Percentiles rank a stretch among this genome's conserved stretches.
Evolutionary conservation across 2,113 vertebrate genomes (phyloP).

Genomic region (Ceyx cyanopectus): DNA sequence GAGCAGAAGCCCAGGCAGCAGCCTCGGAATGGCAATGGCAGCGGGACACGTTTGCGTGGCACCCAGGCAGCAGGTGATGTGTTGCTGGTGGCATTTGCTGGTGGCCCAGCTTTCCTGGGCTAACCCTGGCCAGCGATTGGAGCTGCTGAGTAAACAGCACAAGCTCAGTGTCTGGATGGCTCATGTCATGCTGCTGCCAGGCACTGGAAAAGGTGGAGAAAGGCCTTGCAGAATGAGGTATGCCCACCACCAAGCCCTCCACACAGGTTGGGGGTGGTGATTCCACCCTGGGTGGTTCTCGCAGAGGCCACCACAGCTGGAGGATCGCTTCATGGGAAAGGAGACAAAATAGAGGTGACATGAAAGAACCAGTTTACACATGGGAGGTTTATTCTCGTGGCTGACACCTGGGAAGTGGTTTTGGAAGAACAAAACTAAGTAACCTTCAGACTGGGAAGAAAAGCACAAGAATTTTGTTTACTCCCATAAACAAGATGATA

Average conservation of each 20-base stretch:
- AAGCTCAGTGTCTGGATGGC: not conserved
- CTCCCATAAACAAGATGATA: not conserved
- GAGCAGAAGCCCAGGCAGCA: not conserved
- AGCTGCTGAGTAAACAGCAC: not conserved
- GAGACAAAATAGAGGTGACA: not conserved
- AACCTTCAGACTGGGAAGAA: not conserved
- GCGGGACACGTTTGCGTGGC: not conserved
- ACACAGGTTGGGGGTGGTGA: accelerated
- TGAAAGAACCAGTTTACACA: not conserved
- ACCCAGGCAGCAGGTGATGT: not conserved
- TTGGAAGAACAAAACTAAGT: conserved; percentile 7
- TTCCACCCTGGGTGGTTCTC: not conserved
- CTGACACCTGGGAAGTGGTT: conserved; percentile 32
- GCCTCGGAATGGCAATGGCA: not conserved
- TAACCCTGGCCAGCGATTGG: not conserved
- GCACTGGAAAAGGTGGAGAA: not conserved
- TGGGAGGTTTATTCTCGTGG: conserved; percentile 68
- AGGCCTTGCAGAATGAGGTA: not conserved
- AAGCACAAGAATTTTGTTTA: not conserved
- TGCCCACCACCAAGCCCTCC: not conserved
- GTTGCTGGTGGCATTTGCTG: not conserved
- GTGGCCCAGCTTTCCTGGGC: not conserved
- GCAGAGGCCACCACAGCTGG: not conserved
- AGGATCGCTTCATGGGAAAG: not conserved
- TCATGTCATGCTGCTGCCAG: not conserved